phyloP scores from a whole-genome alignment of 2,888 invertebrate genomes.

The Hymenopus coronatus region DNA sequence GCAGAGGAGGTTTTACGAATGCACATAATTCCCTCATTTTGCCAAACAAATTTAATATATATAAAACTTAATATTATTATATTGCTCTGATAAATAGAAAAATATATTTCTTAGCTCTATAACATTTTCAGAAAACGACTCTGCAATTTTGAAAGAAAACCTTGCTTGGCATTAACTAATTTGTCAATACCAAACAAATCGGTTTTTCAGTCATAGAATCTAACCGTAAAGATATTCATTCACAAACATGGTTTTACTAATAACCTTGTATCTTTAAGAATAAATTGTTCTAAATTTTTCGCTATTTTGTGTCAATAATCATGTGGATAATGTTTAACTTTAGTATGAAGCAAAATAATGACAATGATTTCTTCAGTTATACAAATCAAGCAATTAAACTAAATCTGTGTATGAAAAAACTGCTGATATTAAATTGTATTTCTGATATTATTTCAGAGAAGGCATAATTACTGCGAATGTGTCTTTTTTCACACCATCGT shows the following conservation, averaged over 20 bases:
- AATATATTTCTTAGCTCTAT: neutral
- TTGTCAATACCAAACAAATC: no score
- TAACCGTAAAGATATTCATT: no score
- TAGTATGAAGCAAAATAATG: neutral
- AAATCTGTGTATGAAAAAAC: neutral
- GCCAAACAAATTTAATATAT: neutral
- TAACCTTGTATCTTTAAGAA: no score
- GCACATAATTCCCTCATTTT: neutral
- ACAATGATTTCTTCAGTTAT: neutral
- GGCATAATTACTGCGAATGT: neutral
- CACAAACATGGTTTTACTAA: no score
- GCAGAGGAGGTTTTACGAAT: no score
- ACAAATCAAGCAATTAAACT: neutral
- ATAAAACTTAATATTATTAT: neutral
- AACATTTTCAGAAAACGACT: neutral
- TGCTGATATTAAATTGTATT: neutral
- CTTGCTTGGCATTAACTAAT: neutral
- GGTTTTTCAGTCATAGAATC: no score
- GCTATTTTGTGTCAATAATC: no score
- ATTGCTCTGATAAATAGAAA: neutral
- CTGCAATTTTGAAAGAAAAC: neutral
- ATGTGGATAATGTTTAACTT: no score
- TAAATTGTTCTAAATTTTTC: no score
- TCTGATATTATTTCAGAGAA: neutral
- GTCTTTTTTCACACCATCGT: neutral